Evolutionary conservation across 2,888 invertebrate genomes (phyloP).

Genomic region (Fragum sueziense): DNA sequence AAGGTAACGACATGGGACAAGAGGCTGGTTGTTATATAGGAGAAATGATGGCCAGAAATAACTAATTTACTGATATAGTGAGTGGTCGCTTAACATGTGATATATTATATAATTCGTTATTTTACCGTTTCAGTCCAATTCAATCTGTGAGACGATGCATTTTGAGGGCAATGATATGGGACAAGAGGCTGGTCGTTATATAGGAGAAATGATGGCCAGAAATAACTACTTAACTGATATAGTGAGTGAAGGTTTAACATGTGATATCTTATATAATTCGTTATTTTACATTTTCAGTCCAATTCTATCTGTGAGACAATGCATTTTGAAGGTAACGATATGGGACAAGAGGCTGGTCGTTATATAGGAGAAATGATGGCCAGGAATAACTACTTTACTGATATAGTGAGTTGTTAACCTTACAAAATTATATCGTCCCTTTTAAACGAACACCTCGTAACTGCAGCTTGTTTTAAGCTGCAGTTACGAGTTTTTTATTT

Average conservation of each 20-base stretch:
- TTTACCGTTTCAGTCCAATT: slow-evolving; percentile 54
- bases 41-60: slow-evolving; percentile 60
- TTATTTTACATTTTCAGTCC: too few relatives aligned
- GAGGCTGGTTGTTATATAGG: slow-evolving; percentile 57
- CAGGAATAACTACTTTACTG: slow-evolving; percentile 61
- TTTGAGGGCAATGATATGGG: slow-evolving; percentile 65
- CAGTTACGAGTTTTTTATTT: too few relatives aligned
- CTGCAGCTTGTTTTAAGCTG: too few relatives aligned
- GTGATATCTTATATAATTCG: too few relatives aligned
- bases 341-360: slow-evolving; percentile 55
- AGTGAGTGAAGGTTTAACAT: too few relatives aligned
- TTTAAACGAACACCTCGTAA: too few relatives aligned
- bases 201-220: slow-evolving; percentile 59
- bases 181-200: slow-evolving; percentile 51
- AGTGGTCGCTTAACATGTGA: too few relatives aligned
- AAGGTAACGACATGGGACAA: slow-evolving; percentile 61
- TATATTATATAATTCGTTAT: too few relatives aligned
- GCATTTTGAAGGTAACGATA: slow-evolving; percentile 60
- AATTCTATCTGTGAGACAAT: slow-evolving; percentile 59
- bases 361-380: slow-evolving; percentile 62
- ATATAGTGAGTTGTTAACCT: slow-evolving; percentile 67
- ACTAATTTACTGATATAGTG: slow-evolving; percentile 66
- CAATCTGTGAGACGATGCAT: slow-evolving; percentile 54
- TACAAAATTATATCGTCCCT: too few relatives aligned
- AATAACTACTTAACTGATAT: slow-evolving; percentile 65